Evolutionary conservation across 2,888 invertebrate genomes (phyloP), one percentile per base, ranked within the genome.

Genomic region (Torymus texanus): DNA sequence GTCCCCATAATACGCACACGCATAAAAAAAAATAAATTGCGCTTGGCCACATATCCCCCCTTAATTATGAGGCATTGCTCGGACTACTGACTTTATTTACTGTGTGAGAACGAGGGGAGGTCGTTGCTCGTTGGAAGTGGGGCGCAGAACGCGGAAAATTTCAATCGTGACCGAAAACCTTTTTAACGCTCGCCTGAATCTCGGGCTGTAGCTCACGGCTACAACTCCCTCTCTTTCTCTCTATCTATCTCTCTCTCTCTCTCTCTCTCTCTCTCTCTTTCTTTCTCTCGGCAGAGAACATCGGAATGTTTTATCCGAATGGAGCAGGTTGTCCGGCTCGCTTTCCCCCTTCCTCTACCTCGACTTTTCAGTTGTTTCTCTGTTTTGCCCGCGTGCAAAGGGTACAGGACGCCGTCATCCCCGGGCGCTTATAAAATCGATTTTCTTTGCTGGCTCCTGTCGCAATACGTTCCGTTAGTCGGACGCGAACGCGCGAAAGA

Each of bases 401-500:
- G 77, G 71, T 72, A 75, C 74, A 72, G 82, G 82, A 83, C 78
- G 83, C 83, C 83, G 55, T 82, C 83, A 8, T 16, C 79, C 82
- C 78, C 75, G 81, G 78, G 82, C 82, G 82, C 84, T 82, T 84
- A 84, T 84, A 85, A 84, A 85, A 84, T 85, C 85, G 84, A 85
- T 85, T 84, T 81, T 78, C 75, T 50, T 75, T 67, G 51, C 50
- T 53, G n/a, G 50, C 53, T 66, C 66, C 41, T 41, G 63, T 21
- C 50, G 18, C 71, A 59, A 71, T 71, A 59, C 71, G 71, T 71
- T 71, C 59, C 51, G 8, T 59, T 71, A 21, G 12, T 24, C 14
- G 21, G 41, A 41, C 41, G 8, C 41, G 41, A 41, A 41, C 41
- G 41, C 8, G 41, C 41, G 41, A 41, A 24, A 58, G 63, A 14